phyloP scores from a whole-genome alignment of 2,888 invertebrate genomes.

The Macrosiphum euphorbiae region DNA sequence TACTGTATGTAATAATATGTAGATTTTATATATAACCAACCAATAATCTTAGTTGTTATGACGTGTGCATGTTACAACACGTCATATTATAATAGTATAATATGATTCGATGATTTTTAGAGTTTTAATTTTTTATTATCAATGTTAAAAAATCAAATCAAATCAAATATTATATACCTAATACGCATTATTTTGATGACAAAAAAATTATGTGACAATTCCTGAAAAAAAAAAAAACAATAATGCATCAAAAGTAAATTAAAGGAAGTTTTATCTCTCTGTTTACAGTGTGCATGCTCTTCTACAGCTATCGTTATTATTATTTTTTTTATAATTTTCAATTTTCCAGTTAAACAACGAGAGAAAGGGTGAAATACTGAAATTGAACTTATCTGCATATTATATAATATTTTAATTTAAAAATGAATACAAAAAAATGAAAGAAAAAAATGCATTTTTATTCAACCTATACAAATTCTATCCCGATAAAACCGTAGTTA shows the following conservation, averaged over 20 bases:
- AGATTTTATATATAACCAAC: neutral
- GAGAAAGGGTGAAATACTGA: conserved; percentile 48
- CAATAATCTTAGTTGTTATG: neutral
- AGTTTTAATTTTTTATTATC: neutral
- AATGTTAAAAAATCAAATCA: neutral
- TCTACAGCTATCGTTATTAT: conserved; percentile 16
- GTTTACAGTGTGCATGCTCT: conserved; percentile 33
- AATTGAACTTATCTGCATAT: conserved; percentile 54
- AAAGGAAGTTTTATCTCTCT: conserved; percentile 50
- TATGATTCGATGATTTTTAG: neutral
- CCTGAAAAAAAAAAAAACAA: neutral
- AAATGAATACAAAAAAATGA: conserved; percentile 48
- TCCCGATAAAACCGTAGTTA: conserved; percentile 42
- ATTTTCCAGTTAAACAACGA: conserved; percentile 50
- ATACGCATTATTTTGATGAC: neutral
- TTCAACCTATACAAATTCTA: conserved; percentile 56
- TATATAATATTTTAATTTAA: conserved; percentile 57
- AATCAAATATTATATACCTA: neutral
- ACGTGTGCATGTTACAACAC: neutral
- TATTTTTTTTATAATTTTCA: conserved; percentile 56
- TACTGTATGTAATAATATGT: neutral
- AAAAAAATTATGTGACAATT: neutral
- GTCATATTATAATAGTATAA: neutral
- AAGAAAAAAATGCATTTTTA: conserved; percentile 33
- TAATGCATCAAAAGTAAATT: conserved; percentile 22